Evolutionary conservation across 2,113 vertebrate genomes (phyloP).

Genomic region (Eclectus roratus): DNA sequence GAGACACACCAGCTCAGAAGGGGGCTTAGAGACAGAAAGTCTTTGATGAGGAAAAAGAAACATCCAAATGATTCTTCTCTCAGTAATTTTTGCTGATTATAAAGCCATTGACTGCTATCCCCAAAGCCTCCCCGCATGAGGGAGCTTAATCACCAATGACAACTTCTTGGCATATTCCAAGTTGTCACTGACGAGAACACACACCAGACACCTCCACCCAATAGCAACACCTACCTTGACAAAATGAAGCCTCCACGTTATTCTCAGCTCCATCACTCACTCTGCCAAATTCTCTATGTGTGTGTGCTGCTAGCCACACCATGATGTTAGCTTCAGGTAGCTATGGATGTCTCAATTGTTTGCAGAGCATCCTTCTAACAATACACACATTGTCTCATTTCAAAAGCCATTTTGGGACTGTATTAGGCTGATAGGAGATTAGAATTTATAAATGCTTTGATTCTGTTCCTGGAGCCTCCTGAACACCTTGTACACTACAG

Average conservation of each 20-base stretch:
- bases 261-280: background rate
- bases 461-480: background rate
- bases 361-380: background rate
- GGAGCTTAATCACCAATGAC: conserved; percentile 20
- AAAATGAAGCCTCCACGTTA: background rate
- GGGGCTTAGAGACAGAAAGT: background rate
- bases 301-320: background rate
- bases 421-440: background rate
- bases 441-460: background rate
- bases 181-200: background rate
- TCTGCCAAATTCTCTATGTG: background rate
- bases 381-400: background rate
- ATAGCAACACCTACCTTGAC: background rate
- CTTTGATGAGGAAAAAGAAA: conserved; percentile 34
- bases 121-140: background rate
- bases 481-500: background rate
- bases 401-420: background rate
- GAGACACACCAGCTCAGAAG: conserved; percentile 6
- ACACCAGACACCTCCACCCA: conserved; percentile 19
- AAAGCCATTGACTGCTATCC: conserved; percentile 42
- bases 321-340: background rate
- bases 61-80: conserved; percentile 14
- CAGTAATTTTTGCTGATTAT: conserved; percentile 56
- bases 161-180: conserved; percentile 36
- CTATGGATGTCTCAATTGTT: background rate